A percentile compares a stretch with the other conserved stretches of the same genome.
Conservation (phyloP, 2,113 vertebrate species). For the Xyrauchen texanus region DNA sequence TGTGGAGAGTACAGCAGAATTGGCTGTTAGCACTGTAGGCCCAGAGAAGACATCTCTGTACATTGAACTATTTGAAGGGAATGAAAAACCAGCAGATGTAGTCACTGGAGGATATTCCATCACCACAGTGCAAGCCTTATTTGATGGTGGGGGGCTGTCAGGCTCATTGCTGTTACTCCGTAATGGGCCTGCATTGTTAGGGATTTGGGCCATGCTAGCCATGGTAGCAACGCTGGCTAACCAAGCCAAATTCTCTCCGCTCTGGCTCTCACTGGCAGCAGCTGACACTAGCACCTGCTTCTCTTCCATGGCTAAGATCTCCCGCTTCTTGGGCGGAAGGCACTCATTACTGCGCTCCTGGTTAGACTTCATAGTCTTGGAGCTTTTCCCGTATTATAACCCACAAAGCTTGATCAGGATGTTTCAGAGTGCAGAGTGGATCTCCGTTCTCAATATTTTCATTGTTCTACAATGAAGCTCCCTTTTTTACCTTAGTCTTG, state of each 20-base stretch:
- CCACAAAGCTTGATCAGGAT: constrained; percentile 58
- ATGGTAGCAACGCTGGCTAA: constrained; percentile 81
- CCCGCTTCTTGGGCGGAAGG: constrained; percentile 97
- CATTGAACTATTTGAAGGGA: constrained; percentile 53
- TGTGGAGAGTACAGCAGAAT: constrained; percentile 85
- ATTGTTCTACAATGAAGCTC: not conserved
- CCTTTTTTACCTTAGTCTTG: not conserved
- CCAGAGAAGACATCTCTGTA: constrained; percentile 70
- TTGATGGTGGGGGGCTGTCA: constrained; percentile 79
- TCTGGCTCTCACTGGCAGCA: constrained; percentile 76
- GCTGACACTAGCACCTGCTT: constrained; percentile 77
- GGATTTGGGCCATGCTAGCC: constrained; percentile 73
- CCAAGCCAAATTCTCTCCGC: constrained; percentile 90
- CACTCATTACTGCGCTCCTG: constrained; percentile 98
- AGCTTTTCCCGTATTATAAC: constrained; percentile 32
- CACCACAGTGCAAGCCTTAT: constrained; percentile 78
- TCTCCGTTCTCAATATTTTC: constrained; percentile 63
- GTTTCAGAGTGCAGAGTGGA: not conserved
- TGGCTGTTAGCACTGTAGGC: constrained; percentile 83
- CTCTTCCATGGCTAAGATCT: constrained; percentile 92
- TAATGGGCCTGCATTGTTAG: constrained; percentile 39
- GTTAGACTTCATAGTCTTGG: constrained; percentile 92
- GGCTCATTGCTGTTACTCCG: constrained; percentile 66
- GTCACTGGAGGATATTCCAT: constrained; percentile 74
- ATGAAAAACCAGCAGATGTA: constrained; percentile 59